These are phyloP conservation scores for pig (Sus scrofa) DNA, from an alignment of 2,113 vertebrate genomes.

Conservation along the genomic window T2T-Sscrofa CM000812.6:257657001-257657500, in stretches of 20 bases:
- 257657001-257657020: too few relatives aligned
- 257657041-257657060: too few relatives aligned
- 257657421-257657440: background rate
- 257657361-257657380: background rate
- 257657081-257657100: too few relatives aligned
- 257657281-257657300: background rate
- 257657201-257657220: too few relatives aligned
- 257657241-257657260: background rate
- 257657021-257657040: too few relatives aligned
- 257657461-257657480: background rate
- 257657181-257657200: too few relatives aligned
- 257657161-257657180: too few relatives aligned
- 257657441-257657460: background rate
- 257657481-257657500: background rate
- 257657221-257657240: too few relatives aligned
- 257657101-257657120: too few relatives aligned
- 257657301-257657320: background rate
- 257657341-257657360: background rate
- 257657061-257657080: too few relatives aligned
- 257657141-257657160: too few relatives aligned
- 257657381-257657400: background rate
- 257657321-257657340: conserved; percentile 1
- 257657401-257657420: background rate
- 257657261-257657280: background rate
- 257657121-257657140: too few relatives aligned